phyloP scores from a whole-genome alignment of 2,888 invertebrate species.

The Drosophila infuscata region DNA sequence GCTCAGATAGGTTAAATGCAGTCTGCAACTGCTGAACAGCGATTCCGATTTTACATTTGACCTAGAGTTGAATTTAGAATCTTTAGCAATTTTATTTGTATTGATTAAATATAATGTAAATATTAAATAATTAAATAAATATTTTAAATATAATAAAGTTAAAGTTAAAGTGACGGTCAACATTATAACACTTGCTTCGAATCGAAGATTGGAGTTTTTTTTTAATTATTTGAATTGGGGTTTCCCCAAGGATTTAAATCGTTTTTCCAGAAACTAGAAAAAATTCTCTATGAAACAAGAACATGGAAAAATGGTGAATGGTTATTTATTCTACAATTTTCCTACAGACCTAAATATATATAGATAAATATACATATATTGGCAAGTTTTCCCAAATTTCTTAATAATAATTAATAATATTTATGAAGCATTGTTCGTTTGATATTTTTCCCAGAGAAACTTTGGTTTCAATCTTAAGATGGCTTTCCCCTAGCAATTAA shows the following conservation, averaged over 20 bases:
- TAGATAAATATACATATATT: not conserved
- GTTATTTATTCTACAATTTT: not conserved
- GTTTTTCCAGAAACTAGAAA: not conserved
- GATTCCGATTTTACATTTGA: not conserved
- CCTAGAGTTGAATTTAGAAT: not conserved
- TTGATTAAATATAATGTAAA: no score
- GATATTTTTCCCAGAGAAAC: constrained; percentile 20
- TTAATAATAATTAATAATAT: not conserved
- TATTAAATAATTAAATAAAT: no score
- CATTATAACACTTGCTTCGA: not conserved
- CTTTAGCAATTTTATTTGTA: not conserved
- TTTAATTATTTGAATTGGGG: not conserved
- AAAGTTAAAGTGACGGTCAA: no score
- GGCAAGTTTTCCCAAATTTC: not conserved
- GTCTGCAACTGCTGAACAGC: not conserved
- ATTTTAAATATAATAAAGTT: no score
- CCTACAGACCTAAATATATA: not conserved
- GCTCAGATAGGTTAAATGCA: not conserved
- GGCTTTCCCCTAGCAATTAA: constrained; percentile 51
- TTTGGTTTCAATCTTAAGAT: constrained; percentile 33
- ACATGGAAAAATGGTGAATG: not conserved
- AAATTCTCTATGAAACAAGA: not conserved
- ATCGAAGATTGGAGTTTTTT: not conserved
- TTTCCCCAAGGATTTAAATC: not conserved
- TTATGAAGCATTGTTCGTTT: not conserved